A percentile compares a stretch with the other conserved stretches of the same genome.
phyloP scores from a whole-genome alignment of 2,797 vertebrate species.

The Myotis findleyi region DNA sequence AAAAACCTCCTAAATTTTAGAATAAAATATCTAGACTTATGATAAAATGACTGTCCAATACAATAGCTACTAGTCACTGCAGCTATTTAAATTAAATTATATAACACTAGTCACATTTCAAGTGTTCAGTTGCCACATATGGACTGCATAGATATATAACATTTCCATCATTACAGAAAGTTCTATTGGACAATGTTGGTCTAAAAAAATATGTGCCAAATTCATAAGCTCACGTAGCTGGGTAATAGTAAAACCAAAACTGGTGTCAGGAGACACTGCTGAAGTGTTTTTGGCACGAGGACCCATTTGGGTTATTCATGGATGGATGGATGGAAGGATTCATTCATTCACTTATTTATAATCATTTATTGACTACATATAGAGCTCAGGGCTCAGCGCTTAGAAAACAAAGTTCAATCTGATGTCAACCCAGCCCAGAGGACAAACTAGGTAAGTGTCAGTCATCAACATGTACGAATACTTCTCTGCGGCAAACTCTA shows the following conservation, averaged over 20 bases:
- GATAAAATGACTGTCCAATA: not conserved
- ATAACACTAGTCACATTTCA: not conserved
- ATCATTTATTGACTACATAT: not conserved
- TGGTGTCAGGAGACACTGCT: not conserved
- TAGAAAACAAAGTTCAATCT: slow-evolving; percentile 38
- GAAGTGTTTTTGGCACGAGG: not conserved
- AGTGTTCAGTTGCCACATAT: not conserved
- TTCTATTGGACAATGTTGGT: not conserved
- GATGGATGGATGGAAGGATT: not conserved
- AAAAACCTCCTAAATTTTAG: not conserved
- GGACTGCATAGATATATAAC: not conserved
- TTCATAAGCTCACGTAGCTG: slow-evolving; percentile 4
- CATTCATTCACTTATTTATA: not conserved
- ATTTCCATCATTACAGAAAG: not conserved
- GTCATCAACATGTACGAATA: not conserved
- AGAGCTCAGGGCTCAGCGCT: not conserved
- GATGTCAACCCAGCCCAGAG: not conserved
- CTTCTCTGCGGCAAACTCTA: not conserved
- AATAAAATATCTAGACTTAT: not conserved
- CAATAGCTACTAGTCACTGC: not conserved
- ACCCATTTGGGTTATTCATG: not conserved
- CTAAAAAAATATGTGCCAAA: slow-evolving; percentile 15
- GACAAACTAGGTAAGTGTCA: not conserved
- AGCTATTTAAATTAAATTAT: slow-evolving; percentile 15
- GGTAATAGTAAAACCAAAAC: not conserved